Conservation (phyloP, 2,888 invertebrate species). For the Plebejus anna region DNA sequence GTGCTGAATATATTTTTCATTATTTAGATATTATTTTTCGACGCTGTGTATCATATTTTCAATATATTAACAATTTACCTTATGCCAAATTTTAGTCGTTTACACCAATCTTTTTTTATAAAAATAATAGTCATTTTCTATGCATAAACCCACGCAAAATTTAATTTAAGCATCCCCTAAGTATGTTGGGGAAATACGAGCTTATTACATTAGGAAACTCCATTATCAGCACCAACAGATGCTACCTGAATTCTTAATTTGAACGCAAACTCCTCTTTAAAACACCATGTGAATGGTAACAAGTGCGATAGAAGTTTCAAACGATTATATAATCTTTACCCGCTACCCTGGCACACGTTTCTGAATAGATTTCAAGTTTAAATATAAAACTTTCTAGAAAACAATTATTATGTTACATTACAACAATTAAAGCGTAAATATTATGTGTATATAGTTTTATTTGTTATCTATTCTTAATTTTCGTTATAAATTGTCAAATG, state of each 20-base stretch:
- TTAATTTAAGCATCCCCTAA: not conserved
- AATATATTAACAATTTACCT: too few species aligned
- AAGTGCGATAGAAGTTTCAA: constrained; percentile 9
- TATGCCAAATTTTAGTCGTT: too few species aligned
- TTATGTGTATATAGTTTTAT: not conserved
- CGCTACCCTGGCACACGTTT: not conserved
- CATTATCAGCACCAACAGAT: constrained; percentile 3
- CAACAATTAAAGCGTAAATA: not conserved
- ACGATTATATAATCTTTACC: constrained; percentile 4
- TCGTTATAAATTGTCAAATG: not conserved
- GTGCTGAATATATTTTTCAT: not conserved
- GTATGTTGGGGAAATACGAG: not conserved
- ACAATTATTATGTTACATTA: not conserved
- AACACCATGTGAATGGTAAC: constrained; percentile 17
- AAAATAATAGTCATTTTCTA: too few species aligned
- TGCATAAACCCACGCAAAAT: too few species aligned
- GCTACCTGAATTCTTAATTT: constrained; percentile 21
- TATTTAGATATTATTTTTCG: not conserved
- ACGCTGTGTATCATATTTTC: not conserved
- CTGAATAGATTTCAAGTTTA: constrained; percentile 6
- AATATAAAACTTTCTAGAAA: not conserved
- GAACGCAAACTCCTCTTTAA: constrained; percentile 17
- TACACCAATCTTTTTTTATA: too few species aligned
- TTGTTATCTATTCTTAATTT: not conserved
- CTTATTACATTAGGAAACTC: not conserved